A percentile compares a stretch with the other conserved stretches of the same genome.
Evolutionary conservation across 30 jellyfish, hydroid and myxozoan species (phyloP).

Genomic region (Haliclystus octoradiatus): DNA sequence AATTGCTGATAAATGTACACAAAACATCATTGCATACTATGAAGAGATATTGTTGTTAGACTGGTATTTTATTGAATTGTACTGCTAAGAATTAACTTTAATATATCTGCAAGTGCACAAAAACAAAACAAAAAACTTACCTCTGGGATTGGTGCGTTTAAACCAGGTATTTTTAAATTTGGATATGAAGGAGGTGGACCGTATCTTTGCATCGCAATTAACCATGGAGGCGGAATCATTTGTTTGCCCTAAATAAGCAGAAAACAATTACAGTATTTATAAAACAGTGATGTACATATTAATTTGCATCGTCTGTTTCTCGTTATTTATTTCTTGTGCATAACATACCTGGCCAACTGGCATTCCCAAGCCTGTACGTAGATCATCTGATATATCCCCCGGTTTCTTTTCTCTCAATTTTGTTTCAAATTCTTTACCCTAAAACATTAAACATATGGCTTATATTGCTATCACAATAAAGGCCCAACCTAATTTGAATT

Average conservation of each 20-base stretch:
- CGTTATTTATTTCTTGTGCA: no score
- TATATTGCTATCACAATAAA: no score
- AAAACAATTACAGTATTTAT: background rate
- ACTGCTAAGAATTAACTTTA: no score
- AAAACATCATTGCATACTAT: no score
- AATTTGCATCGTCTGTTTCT: background rate
- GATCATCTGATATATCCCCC: slow-evolving; percentile 96
- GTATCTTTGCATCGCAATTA: slow-evolving; percentile 99
- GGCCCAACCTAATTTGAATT: no score
- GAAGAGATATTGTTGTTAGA: no score
- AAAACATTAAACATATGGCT: background rate
- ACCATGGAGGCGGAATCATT: slow-evolving; percentile 99
- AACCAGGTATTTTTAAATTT: slow-evolving; percentile 91
- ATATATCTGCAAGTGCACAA: no score
- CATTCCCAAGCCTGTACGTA: slow-evolving; percentile 99
- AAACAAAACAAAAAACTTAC: slow-evolving; percentile 15
- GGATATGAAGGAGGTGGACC: slow-evolving; percentile 99
- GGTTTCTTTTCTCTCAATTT: slow-evolving; percentile 94
- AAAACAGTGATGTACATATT: background rate
- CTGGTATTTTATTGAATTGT: no score
- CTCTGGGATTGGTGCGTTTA: slow-evolving; percentile 99
- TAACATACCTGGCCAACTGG: slow-evolving; percentile 96
- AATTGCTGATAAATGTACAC: background rate
- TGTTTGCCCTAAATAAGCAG: slow-evolving; percentile 69
- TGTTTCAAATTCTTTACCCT: slow-evolving; percentile 99